Percentiles rank a stretch among this genome's conserved stretches.
phyloP scores from a whole-genome alignment of 2,797 vertebrate genomes.

The Silurus aristotelis region DNA sequence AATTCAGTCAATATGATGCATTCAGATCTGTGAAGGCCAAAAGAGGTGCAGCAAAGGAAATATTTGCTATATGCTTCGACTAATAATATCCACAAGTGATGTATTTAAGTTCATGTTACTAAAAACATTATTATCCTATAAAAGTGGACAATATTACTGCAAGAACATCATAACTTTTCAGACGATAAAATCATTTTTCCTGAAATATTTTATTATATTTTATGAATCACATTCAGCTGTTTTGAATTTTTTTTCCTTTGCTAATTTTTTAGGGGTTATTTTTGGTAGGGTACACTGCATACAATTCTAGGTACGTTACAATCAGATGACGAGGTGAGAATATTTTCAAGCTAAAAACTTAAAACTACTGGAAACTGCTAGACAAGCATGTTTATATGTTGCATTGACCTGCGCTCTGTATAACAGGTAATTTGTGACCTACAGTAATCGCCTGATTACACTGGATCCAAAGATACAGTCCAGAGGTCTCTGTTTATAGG shows the following conservation, averaged over 20 bases:
- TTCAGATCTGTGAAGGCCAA: conserved; percentile 8
- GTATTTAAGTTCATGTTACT: no score
- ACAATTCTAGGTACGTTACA: background rate
- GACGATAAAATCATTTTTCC: background rate
- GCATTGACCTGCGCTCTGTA: conserved; percentile 21
- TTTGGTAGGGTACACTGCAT: background rate
- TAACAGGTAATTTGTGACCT: conserved; percentile 23
- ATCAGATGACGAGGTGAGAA: background rate
- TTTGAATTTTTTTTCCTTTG: background rate
- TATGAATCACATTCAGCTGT: background rate
- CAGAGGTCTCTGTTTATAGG: conserved; percentile 40
- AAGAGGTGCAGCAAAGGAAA: background rate
- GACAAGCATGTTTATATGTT: conserved; percentile 4
- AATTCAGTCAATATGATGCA: conserved; percentile 14
- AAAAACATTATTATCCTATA: background rate
- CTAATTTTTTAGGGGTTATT: no score
- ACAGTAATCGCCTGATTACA: conserved; percentile 37
- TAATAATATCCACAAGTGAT: background rate
- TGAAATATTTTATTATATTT: background rate
- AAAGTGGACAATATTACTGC: no score
- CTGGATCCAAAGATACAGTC: conserved; percentile 29
- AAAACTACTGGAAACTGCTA: background rate
- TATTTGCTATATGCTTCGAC: background rate
- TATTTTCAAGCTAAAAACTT: background rate
- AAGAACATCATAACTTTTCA: no score